phyloP scores from a whole-genome alignment of 1,140 invertebrate species.

The Ruditapes philippinarum region DNA sequence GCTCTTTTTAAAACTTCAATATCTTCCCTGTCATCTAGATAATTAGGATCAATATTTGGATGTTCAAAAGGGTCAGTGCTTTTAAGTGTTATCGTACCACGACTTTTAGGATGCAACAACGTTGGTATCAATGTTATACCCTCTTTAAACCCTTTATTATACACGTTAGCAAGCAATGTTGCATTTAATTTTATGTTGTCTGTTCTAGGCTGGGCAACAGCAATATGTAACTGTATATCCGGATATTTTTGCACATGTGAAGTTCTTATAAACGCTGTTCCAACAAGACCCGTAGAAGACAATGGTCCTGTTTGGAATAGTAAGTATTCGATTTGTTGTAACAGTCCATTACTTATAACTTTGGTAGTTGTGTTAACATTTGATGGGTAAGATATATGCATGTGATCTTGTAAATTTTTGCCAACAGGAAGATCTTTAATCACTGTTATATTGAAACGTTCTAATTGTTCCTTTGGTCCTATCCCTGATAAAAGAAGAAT shows the following conservation, averaged over 20 bases:
- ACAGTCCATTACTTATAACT: not conserved
- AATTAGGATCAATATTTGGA: conserved; percentile 93
- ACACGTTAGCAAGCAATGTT: not conserved
- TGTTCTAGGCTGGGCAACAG: not conserved
- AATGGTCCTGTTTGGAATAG: not conserved
- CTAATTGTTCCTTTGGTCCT: conserved; percentile 89
- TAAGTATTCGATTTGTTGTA: not conserved
- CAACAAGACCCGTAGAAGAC: not conserved
- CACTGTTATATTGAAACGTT: conserved; percentile 13
- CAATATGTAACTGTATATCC: conserved; percentile 9
- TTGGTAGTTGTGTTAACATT: not conserved
- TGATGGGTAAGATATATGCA: not conserved
- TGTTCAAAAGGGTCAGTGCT: conserved; percentile 91
- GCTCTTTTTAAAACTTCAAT: conserved; percentile 70
- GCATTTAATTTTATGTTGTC: not conserved
- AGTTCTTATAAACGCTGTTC: not conserved
- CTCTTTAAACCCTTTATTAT: not conserved
- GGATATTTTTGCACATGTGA: not conserved
- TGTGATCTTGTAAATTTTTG: conserved; percentile 21
- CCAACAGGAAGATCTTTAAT: not conserved
- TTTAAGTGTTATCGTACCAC: conserved; percentile 80
- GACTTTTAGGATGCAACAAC: conserved; percentile 71
- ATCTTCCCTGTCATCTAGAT: conserved; percentile 70
- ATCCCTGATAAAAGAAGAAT: conserved; percentile 90
- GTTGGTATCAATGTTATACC: not conserved